phyloP scores from a whole-genome alignment of 1,140 invertebrate genomes.

The Bombus waltoni region DNA sequence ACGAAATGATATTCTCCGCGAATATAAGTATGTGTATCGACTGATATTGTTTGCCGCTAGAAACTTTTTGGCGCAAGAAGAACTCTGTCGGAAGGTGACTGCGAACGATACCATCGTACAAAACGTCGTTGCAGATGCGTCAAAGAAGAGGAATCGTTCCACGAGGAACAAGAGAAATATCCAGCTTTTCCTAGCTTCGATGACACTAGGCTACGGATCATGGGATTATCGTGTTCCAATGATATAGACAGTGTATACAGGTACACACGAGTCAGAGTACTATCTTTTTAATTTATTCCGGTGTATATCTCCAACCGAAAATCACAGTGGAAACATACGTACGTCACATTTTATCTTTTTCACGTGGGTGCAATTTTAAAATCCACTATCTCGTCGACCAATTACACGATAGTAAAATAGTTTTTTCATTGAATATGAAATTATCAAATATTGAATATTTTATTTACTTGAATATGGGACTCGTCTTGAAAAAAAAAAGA shows the following conservation, averaged over 20 bases:
- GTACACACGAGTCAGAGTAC: conserved; percentile 45
- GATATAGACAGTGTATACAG: conserved; percentile 64
- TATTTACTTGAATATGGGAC: too few relatives aligned
- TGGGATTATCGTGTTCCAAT: conserved; percentile 69
- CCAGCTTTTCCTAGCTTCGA: conserved; percentile 75
- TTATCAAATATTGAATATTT: too few relatives aligned
- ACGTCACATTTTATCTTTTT: too few relatives aligned
- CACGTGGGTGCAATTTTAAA: too few relatives aligned
- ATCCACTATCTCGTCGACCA: too few relatives aligned
- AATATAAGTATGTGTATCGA: not conserved
- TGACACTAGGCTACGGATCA: conserved; percentile 67
- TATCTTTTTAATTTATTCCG: not conserved
- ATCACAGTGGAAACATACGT: too few relatives aligned
- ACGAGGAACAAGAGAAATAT: conserved; percentile 47
- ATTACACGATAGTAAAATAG: too few relatives aligned
- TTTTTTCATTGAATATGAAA: too few relatives aligned
- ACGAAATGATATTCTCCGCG: not conserved
- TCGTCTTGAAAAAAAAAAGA: too few relatives aligned
- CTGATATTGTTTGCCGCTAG: conserved; percentile 60
- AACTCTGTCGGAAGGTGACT: conserved; percentile 73
- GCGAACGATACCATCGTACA: conserved; percentile 27
- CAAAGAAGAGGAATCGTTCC: conserved; percentile 8
- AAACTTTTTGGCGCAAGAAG: conserved; percentile 53
- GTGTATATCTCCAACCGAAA: too few relatives aligned
- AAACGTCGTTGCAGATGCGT: conserved; percentile 23